Base-by-base conservation (phyloP, 1,140 invertebrate genomes). In the Ceratosolen fusciceps region DNA sequence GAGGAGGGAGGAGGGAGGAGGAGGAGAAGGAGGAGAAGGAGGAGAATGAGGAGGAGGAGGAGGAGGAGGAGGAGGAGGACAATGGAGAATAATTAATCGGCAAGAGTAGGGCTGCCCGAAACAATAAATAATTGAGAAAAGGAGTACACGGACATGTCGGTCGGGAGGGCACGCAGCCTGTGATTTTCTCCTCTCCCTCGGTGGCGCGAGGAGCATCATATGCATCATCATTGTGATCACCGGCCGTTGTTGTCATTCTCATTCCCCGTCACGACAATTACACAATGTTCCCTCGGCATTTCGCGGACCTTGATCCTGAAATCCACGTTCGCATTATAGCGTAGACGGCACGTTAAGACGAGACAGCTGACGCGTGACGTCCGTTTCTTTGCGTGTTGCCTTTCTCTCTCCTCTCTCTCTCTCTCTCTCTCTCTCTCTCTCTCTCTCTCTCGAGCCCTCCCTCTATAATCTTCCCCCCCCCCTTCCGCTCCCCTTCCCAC, bases 271-370 rank as follows among this genome's bases (percentile, higher is more conserved):
- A 77, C 52, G 67, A 72, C 76, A 78, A 72, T 78, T 78, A 62
- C 68, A 78, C 76, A 77, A 77, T 71, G 49, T 14, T 39, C 10
- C 10, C 24, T 19, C 31, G 52, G 31, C n/a, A 73, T 31, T 16
- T 24, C 60, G 31, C 68, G 58, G 70, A 79, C 68, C 70, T 79
- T 79, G 77, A 79, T 79, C 77, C 58, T 79, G 70, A 79, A 79
- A 79, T 79, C 31, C 54, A 49, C 26, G 68, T 49, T 60, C 52
- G 47, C 43, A 56, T 58, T 56, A 73, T 37, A 73, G 49, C 21
- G 19, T 26, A 65, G 43, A 34, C 24, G 7, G 47, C 29, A 39
- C 21, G 31, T 39, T 37, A 68, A 43, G 31, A 43, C 56, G 71
- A 29, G 58, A 74, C 77, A 79, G 76, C 68, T 72, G 76, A 72